Conservation (phyloP, 1,140 invertebrate genomes). For the Heterodera schachtii region DNA sequence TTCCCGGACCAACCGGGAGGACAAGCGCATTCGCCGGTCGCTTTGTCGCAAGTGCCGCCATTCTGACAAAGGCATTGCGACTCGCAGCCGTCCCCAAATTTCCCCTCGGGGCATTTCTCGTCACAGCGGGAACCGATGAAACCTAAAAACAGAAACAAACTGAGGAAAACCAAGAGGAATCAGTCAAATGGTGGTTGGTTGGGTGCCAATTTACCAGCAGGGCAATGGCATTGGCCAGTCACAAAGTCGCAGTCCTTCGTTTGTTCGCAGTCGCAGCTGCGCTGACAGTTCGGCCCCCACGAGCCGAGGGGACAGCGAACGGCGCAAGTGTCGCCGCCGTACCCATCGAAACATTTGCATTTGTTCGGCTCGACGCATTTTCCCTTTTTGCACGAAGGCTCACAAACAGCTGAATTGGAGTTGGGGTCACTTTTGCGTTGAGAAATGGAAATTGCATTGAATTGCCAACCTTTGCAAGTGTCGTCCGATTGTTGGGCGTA, state of each 20-base stretch:
- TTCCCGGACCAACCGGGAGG: slow-evolving; percentile 59
- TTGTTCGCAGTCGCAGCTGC: slow-evolving; percentile 52
- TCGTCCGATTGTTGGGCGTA: slow-evolving; percentile 72
- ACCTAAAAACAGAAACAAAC: slow-evolving; percentile 67
- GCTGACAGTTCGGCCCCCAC: slow-evolving; percentile 44
- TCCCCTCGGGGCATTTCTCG: slow-evolving; percentile 76
- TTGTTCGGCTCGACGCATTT: slow-evolving; percentile 80
- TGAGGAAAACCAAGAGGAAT: slow-evolving; percentile 25
- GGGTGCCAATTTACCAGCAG: slow-evolving; percentile 67
- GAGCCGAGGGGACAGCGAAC: slow-evolving; percentile 48
- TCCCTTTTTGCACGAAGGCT: slow-evolving; percentile 79
- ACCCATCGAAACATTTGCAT: slow-evolving; percentile 83
- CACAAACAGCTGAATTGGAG: slow-evolving; percentile 73
- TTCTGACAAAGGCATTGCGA: slow-evolving; percentile 71
- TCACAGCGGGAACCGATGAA: slow-evolving; percentile 78
- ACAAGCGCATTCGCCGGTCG: slow-evolving; percentile 58
- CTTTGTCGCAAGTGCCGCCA: slow-evolving; percentile 59
- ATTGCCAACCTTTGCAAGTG: slow-evolving; percentile 46
- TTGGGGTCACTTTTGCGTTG: too few relatives aligned
- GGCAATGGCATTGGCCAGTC: slow-evolving; percentile 81
- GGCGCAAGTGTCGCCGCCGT: slow-evolving; percentile 79
- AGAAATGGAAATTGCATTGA: slow-evolving; percentile 14
- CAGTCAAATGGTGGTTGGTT: not conserved
- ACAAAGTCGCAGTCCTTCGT: slow-evolving; percentile 74
- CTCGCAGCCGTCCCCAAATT: slow-evolving; percentile 78